Base-by-base conservation (phyloP, 2,888 invertebrate genomes). In the Sicus ferrugineus region DNA sequence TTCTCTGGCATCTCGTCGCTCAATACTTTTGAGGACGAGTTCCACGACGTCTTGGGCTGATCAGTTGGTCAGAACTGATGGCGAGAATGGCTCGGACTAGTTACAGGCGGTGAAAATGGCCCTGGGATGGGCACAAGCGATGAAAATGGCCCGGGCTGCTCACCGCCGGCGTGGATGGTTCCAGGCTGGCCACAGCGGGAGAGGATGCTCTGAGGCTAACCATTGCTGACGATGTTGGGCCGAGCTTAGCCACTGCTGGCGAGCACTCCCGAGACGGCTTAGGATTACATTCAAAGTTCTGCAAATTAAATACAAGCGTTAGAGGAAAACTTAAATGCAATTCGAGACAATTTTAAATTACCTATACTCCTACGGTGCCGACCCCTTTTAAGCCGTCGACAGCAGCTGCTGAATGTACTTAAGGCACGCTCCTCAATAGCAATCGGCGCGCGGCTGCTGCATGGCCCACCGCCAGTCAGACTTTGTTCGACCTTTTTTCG, bases 401-500 rank as follows among this genome's bases (percentile, higher is more conserved):
- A 23, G 23, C 52, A 52, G 52, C 52, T 52, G 52, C 23, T 23
- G 23, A 52, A 52, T 6, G 52, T 52, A 26, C 52, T 23, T 26
- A 52, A 26, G 21, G 52, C 52, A 52, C 52, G 52, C 52, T 52
- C 52, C 19, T 52, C 50, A 50, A n/a, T 42, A 14, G n/a, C 16
- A 14, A 3, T n/a, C n/a, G 1, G 52, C 7, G 21, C 11, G n/a
- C n/a, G 16, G 11, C 52, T 21, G 48, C n/a, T 48, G 48, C 16
- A 19, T 48, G 48, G 48, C n/a, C 48, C 48, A 5, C 52, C 52
- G 2, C 52, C 23, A n/a, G 52, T 52, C 16, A 52, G 5, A 4
- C 5, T 21, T 4, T 23, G 26, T 9, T 23, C 23, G 11, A 23
- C 23, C 23, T n/a, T 52, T 7, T 26, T 21, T 5, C 14, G 52